Conservation (phyloP, 2,113 vertebrate genomes). For the Vulpes ferrilata region DNA sequence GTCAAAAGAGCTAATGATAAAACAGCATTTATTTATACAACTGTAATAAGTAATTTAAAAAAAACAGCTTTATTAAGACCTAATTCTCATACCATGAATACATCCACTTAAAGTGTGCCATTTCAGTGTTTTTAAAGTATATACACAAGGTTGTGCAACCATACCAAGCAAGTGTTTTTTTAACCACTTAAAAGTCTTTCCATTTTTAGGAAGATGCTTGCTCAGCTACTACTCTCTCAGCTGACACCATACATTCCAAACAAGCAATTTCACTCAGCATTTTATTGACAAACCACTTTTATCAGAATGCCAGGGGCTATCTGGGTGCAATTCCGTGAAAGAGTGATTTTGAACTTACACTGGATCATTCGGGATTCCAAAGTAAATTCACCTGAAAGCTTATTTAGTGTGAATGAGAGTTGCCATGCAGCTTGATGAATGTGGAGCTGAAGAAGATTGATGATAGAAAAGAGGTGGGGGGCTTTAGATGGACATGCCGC, state of each 20-base stretch:
- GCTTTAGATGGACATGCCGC: neutral
- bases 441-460: constrained; percentile 46
- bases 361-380: constrained; percentile 36
- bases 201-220: constrained; percentile 43
- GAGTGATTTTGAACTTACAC: constrained; percentile 61
- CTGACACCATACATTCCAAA: constrained; percentile 46
- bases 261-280: constrained; percentile 68
- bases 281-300: constrained; percentile 80
- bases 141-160: neutral
- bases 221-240: constrained; percentile 48
- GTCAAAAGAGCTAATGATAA: neutral
- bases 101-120: neutral
- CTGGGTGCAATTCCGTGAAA: constrained; percentile 54
- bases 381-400: constrained; percentile 71
- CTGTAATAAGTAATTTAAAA: neutral
- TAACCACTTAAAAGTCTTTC: constrained; percentile 37
- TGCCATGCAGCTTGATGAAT: constrained; percentile 42
- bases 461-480: accelerated
- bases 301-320: constrained; percentile 64
- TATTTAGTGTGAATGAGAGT: constrained; percentile 63
- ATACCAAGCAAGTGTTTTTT: neutral
- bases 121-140: neutral
- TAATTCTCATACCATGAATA: neutral
- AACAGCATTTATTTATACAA: neutral
- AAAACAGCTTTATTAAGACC: neutral